Evolutionary conservation across 2,113 vertebrate genomes (phyloP).

Genomic region (pig (Sus scrofa)): DNA sequence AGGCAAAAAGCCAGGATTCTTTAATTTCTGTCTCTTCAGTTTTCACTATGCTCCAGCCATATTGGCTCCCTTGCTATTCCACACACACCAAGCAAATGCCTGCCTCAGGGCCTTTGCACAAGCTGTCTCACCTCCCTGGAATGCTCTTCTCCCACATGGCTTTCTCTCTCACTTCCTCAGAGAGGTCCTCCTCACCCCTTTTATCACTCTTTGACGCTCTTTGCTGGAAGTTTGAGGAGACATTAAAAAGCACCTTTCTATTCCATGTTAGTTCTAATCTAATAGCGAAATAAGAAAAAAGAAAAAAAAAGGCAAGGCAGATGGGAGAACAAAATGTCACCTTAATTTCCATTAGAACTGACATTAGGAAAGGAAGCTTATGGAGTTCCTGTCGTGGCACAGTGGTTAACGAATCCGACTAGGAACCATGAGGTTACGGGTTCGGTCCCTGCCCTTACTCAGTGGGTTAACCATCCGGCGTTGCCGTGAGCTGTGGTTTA

Average conservation of each 20-base stretch:
- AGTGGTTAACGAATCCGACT: no score
- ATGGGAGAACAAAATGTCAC: not conserved
- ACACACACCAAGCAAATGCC: not conserved
- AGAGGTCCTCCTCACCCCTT: not conserved
- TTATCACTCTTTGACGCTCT: not conserved
- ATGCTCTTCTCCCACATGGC: not conserved
- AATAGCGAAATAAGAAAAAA: not conserved
- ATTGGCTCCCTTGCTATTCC: not conserved
- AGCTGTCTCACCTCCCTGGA: not conserved
- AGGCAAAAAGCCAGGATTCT: slow-evolving; percentile 54
- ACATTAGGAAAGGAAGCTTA: no score
- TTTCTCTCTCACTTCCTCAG: not conserved
- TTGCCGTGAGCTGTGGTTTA: no score
- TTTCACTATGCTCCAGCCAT: not conserved
- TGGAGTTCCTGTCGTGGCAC: no score
- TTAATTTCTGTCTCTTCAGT: slow-evolving; percentile 50
- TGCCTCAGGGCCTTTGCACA: slow-evolving; percentile 2
- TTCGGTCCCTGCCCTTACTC: no score
- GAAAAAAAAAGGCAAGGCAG: not conserved
- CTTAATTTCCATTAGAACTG: not conserved
- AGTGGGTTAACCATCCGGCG: no score
- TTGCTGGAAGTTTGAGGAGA: not conserved
- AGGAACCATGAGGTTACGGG: no score
- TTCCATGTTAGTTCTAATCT: not conserved
- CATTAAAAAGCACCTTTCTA: not conserved